A percentile compares a stretch with the other conserved stretches of the same genome.
Evolutionary conservation across 2,797 vertebrate species (phyloP).

Genomic region (Ctenosaura bakeri): DNA sequence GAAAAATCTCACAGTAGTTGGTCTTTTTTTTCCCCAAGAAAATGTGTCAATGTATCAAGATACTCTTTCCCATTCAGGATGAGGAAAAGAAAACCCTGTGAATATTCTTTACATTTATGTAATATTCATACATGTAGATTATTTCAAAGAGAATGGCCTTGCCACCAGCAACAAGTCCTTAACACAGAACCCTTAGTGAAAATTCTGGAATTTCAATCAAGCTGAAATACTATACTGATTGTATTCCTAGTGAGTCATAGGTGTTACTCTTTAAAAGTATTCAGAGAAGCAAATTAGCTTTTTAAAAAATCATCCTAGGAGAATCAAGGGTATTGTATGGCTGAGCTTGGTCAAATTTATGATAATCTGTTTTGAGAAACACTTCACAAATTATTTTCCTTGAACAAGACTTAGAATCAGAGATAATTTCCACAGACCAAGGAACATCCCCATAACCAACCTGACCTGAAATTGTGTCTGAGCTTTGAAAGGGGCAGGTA

Average conservation of each 20-base stretch:
- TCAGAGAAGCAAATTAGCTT: conserved; percentile 15
- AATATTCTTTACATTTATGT: not conserved
- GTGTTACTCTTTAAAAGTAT: conserved; percentile 17
- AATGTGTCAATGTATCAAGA: too few species aligned
- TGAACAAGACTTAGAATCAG: not conserved
- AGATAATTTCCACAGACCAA: not conserved
- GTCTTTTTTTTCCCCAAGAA: too few species aligned
- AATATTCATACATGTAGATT: not conserved
- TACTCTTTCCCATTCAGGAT: too few species aligned
- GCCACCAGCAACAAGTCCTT: not conserved
- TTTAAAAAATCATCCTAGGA: conserved; percentile 43
- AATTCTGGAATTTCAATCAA: conserved; percentile 48
- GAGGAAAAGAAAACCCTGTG: too few species aligned
- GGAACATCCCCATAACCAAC: not conserved
- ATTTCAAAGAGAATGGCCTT: conserved; percentile 26
- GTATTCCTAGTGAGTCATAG: conserved; percentile 42
- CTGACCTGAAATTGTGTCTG: not conserved
- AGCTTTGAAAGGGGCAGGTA: not conserved
- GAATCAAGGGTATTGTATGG: conserved; percentile 60
- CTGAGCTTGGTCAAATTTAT: conserved; percentile 47
- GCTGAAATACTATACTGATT: conserved; percentile 31
- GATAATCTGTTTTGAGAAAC: conserved; percentile 4
- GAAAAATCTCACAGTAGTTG: too few species aligned
- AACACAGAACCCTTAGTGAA: conserved; percentile 24
- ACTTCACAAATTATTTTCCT: not conserved